These are phyloP conservation scores for Choloepus hoffmanni DNA, from an alignment of 2,113 vertebrate species.

Conservation along the genomic window DNA sequence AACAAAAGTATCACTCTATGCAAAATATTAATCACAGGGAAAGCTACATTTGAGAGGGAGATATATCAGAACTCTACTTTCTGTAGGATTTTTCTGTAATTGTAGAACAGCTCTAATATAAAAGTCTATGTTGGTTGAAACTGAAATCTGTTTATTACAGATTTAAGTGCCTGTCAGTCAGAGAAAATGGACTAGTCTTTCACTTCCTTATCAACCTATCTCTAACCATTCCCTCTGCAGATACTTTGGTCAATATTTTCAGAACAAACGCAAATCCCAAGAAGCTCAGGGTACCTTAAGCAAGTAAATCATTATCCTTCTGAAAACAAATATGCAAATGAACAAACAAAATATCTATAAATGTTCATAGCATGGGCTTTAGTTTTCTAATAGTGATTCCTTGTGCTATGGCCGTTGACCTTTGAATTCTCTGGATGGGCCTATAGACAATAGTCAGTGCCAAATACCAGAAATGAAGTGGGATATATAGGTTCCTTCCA, in stretches of 20 bases:
- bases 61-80: no score
- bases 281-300: background rate
- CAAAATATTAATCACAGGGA: no score
- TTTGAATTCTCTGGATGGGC: background rate
- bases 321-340: background rate
- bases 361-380: background rate
- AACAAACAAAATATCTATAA: background rate
- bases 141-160: background rate
- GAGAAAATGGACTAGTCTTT: background rate
- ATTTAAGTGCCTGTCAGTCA: background rate
- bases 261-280: background rate
- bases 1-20: no score
- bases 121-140: conserved; percentile 5
- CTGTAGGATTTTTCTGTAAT: no score
- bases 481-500: background rate
- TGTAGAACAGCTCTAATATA: background rate
- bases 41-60: no score
- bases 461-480: background rate
- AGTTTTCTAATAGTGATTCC: background rate
- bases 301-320: background rate
- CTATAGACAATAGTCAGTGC: background rate
- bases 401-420: background rate
- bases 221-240: background rate
- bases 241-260: background rate
- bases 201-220: background rate